These are phyloP conservation scores for Amphiprion clarkii DNA, from an alignment of 2,797 vertebrate genomes.

Conservation along the genomic window DNA sequence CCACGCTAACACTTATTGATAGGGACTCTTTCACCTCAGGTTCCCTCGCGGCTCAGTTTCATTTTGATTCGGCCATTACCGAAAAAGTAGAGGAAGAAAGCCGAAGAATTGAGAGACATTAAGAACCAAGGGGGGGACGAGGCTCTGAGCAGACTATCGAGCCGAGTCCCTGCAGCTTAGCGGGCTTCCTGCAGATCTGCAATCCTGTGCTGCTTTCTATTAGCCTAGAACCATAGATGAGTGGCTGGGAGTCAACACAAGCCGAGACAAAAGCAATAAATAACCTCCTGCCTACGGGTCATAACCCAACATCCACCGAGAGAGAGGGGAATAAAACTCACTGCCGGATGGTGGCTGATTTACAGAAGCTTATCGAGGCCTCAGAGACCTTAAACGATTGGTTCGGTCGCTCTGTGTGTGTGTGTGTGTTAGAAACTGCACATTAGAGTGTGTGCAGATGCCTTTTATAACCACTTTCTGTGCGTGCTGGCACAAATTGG, in stretches of 20 bases:
- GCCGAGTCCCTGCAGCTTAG: conserved; percentile 51
- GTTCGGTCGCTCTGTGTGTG: conserved; percentile 48
- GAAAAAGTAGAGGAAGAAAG: conserved; percentile 20
- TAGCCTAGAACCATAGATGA: conserved; percentile 74
- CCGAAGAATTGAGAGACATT: conserved; percentile 50
- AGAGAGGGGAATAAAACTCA: conserved; percentile 76
- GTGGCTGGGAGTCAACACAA: conserved; percentile 72
- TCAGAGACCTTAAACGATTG: conserved; percentile 75
- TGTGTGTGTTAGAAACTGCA: conserved; percentile 16
- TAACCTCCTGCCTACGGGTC: conserved; percentile 77
- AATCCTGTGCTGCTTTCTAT: conserved; percentile 69
- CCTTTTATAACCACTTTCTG: conserved; percentile 45
- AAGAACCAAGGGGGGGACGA: conserved; percentile 40
- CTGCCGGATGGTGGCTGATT: conserved; percentile 78
- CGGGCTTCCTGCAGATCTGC: conserved; percentile 63
- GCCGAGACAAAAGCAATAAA: conserved; percentile 82
- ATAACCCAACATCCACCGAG: conserved; percentile 76
- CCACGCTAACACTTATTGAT: conserved; percentile 43
- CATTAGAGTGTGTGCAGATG: conserved; percentile 9
- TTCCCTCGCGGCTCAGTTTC: conserved; percentile 42
- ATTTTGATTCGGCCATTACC: conserved; percentile 52
- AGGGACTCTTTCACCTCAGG: conserved; percentile 47
- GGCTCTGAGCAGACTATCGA: conserved; percentile 45
- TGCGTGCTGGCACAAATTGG: conserved; percentile 47
- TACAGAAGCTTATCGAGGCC: conserved; percentile 79